Evolutionary conservation across 2,888 invertebrate species (phyloP).

Genomic region (Hymenopus coronatus): DNA sequence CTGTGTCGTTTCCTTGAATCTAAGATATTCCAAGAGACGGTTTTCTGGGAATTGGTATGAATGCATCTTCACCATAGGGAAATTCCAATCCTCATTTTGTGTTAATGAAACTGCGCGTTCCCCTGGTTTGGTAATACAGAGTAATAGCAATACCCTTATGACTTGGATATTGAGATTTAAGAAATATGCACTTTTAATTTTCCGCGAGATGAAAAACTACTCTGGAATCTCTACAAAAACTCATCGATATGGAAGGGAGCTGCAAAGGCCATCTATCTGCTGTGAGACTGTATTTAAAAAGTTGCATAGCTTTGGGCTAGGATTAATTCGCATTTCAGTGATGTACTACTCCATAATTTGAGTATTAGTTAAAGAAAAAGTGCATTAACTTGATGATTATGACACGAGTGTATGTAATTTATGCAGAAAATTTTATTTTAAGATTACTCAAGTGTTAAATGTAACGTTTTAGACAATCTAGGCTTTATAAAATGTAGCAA

Average conservation of each 20-base stretch:
- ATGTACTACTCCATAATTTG: too few species aligned
- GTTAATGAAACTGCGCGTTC: not conserved
- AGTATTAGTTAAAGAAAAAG: too few species aligned
- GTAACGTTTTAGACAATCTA: too few species aligned
- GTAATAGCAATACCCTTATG: not conserved
- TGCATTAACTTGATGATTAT: too few species aligned
- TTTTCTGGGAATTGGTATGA: not conserved
- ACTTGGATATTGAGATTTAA: not conserved
- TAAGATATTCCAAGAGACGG: not conserved
- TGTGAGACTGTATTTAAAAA: too few species aligned
- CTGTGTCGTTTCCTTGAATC: not conserved
- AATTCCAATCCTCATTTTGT: not conserved
- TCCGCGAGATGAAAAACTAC: not conserved
- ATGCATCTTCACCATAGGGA: not conserved
- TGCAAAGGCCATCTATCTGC: too few species aligned
- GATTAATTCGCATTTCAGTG: too few species aligned
- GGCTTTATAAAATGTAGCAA: too few species aligned
- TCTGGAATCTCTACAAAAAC: not conserved
- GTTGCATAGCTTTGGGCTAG: too few species aligned
- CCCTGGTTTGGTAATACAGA: not conserved
- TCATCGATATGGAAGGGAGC: not conserved
- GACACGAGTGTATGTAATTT: too few species aligned
- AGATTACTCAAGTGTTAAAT: too few species aligned
- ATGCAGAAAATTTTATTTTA: too few species aligned
- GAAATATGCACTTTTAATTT: not conserved